Evolutionary conservation across 2,888 invertebrate genomes (phyloP).

Genomic region (Drosophila anomalata): DNA sequence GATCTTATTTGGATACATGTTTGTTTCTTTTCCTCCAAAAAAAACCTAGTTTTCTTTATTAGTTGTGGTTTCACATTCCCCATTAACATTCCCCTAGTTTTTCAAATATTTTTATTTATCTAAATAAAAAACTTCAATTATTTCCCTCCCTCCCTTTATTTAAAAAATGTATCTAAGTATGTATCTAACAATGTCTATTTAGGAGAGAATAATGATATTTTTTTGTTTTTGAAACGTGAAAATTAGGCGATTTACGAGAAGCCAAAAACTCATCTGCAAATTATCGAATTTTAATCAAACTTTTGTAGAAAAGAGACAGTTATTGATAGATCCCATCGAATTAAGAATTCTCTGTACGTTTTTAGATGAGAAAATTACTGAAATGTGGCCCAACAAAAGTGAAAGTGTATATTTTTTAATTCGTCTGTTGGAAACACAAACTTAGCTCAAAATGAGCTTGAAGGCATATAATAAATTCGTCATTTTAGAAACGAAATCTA

Average conservation of each 20-base stretch:
- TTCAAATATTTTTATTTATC: neutral
- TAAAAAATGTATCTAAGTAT: slow-evolving; percentile 2
- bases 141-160: neutral
- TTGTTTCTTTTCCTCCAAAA: neutral
- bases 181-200: slow-evolving; percentile 1
- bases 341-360: slow-evolving; percentile 40
- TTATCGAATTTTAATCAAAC: slow-evolving; percentile 30
- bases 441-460: neutral
- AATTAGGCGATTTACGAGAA: slow-evolving; percentile 9
- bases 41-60: neutral
- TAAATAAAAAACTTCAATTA: neutral
- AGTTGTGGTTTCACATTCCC: neutral
- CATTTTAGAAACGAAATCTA: neutral
- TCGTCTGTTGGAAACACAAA: neutral
- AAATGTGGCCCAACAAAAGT: slow-evolving; percentile 24
- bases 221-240: slow-evolving; percentile 9
- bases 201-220: slow-evolving; percentile 27
- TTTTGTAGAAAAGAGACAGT: slow-evolving; percentile 29
- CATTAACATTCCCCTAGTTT: neutral
- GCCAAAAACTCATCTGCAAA: slow-evolving; percentile 6
- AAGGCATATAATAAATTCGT: neutral
- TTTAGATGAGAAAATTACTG: slow-evolving; percentile 12
- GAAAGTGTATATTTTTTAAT: neutral
- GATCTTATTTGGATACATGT: neutral
- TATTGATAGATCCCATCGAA: slow-evolving; percentile 47